A percentile compares a stretch with the other conserved stretches of the same genome.
phyloP scores from a whole-genome alignment of 1,140 invertebrate genomes.

The Chymomyza costata region DNA sequence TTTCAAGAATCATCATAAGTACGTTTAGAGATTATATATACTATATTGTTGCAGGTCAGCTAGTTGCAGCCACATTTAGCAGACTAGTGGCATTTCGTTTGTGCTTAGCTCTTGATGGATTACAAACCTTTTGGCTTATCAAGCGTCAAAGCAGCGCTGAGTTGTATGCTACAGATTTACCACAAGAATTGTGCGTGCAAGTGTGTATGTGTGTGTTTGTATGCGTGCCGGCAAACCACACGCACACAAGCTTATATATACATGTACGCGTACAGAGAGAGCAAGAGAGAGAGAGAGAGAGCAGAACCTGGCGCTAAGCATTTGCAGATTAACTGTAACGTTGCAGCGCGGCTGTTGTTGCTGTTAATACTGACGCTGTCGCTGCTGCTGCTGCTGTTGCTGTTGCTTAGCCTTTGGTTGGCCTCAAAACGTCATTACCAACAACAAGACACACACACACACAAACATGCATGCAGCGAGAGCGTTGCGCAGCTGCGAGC shows the following conservation, averaged over 20 bases:
- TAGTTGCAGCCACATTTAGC: too few species aligned
- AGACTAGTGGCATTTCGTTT: too few species aligned
- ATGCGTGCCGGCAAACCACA: background rate
- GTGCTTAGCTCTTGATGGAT: too few species aligned
- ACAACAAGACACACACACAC: constrained; percentile 7
- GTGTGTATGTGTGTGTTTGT: background rate
- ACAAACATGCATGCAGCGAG: constrained; percentile 3
- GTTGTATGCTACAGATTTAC: constrained; percentile 45
- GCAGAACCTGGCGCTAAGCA: too few species aligned
- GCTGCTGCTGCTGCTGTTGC: background rate
- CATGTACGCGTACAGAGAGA: background rate
- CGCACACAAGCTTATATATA: too few species aligned
- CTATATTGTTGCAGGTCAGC: too few species aligned
- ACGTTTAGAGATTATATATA: too few species aligned
- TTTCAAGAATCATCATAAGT: too few species aligned
- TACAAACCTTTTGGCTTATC: too few species aligned
- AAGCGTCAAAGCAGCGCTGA: too few species aligned
- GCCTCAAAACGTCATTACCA: constrained; percentile 28
- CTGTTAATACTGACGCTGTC: too few species aligned
- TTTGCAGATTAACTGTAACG: constrained; percentile 39
- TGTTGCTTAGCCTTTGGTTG: background rate
- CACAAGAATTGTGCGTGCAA: too few species aligned
- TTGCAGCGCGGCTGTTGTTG: constrained; percentile 1
- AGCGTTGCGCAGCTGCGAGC: background rate
- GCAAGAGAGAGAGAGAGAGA: background rate